phyloP scores from a whole-genome alignment of 2,113 vertebrate genomes.

The Dromiciops gliroides region DNA sequence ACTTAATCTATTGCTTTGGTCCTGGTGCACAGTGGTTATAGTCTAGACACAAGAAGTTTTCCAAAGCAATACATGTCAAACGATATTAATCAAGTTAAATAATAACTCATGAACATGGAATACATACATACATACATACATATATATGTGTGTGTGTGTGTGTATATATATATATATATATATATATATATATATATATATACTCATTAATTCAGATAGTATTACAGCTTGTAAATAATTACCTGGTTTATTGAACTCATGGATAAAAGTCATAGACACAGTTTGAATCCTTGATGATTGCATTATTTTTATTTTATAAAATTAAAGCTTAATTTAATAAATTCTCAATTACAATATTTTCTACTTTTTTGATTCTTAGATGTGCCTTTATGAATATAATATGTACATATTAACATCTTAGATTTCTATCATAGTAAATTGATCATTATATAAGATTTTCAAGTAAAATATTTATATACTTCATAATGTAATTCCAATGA shows the following conservation, averaged over 20 bases:
- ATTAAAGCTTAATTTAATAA: fast-evolving
- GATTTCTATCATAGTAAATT: not conserved
- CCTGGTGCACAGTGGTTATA: not conserved
- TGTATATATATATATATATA: too few relatives aligned
- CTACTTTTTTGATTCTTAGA: not conserved
- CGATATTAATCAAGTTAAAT: constrained; percentile 71
- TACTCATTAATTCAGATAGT: constrained; percentile 56
- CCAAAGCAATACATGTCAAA: constrained; percentile 35
- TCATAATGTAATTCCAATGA: not conserved
- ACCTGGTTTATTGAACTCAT: not conserved
- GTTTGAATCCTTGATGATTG: constrained; percentile 59
- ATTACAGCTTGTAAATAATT: constrained; percentile 66
- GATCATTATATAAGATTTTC: not conserved
- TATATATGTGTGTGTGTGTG: too few relatives aligned
- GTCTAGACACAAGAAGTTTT: constrained; percentile 31
- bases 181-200: too few relatives aligned
- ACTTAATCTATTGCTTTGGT: constrained; percentile 2
- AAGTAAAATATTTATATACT: not conserved
- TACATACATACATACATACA: too few relatives aligned
- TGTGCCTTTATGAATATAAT: not conserved
- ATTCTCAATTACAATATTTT: not conserved
- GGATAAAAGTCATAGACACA: constrained; percentile 59
- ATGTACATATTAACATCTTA: fast-evolving
- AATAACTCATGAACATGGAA: constrained; percentile 72
- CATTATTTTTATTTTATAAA: not conserved